Evolutionary conservation across 2,888 invertebrate genomes (phyloP).

Genomic region (Plagodis dolabraria): DNA sequence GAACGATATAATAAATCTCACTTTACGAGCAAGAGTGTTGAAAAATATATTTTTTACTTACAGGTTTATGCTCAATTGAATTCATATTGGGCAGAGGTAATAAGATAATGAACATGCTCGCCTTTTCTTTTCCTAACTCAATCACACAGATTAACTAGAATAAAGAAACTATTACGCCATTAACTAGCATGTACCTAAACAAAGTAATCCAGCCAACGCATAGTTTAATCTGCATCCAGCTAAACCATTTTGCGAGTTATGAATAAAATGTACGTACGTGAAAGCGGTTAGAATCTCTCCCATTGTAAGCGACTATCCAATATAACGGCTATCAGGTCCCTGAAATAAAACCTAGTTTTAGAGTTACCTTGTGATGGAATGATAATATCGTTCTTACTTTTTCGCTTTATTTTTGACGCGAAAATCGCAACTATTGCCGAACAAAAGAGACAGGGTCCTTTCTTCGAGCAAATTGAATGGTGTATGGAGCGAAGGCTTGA

Average conservation of each 20-base stretch:
- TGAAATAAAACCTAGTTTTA: conserved; percentile 8
- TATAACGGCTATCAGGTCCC: neutral
- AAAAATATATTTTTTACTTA: no score
- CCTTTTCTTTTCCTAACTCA: no score
- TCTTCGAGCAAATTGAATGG: conserved; percentile 49
- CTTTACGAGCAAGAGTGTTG: no score
- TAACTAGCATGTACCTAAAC: no score
- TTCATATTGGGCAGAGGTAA: no score
- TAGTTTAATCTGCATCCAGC: conserved; percentile 16
- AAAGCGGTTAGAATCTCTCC: no score
- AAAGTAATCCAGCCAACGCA: neutral
- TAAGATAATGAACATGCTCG: no score
- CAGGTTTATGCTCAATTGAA: no score
- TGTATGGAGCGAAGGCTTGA: conserved; percentile 36
- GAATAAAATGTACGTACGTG: conserved; percentile 5
- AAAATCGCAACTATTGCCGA: conserved; percentile 47
- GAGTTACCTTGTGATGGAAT: conserved; percentile 4
- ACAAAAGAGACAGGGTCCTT: conserved; percentile 50
- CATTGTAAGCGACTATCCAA: no score
- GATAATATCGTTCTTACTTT: conserved; percentile 30
- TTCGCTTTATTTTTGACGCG: conserved; percentile 34
- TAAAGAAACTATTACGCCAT: no score
- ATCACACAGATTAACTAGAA: no score
- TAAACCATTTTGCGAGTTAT: conserved; percentile 10
- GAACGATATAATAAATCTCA: no score